Evolutionary conservation across 2,888 invertebrate genomes (phyloP).

Genomic region (Platycheirus rosarum): DNA sequence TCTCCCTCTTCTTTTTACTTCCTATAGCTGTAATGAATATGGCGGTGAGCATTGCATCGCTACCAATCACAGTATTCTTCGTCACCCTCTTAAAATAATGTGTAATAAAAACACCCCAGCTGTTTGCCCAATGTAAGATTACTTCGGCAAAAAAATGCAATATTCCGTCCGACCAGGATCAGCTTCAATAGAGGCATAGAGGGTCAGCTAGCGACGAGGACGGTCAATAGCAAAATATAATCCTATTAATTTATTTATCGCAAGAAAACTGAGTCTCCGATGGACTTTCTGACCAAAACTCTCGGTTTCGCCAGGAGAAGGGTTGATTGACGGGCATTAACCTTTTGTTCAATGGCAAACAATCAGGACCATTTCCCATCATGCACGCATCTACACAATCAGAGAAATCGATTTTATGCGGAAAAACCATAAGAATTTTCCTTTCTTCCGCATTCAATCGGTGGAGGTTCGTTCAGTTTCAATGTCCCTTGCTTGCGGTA

Average conservation of each 20-base stretch:
- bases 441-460: slow-evolving; percentile 69
- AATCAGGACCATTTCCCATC: slow-evolving; percentile 57
- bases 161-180: slow-evolving; percentile 22
- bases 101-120: slow-evolving; percentile 49
- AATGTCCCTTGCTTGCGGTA: slow-evolving; percentile 13
- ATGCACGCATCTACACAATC: slow-evolving; percentile 53
- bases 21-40: no score
- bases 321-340: slow-evolving; percentile 70
- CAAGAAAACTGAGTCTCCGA: slow-evolving; percentile 15
- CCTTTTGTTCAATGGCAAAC: slow-evolving; percentile 63
- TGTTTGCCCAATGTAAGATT: slow-evolving; percentile 59
- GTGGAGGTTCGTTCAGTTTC: slow-evolving; percentile 1
- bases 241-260: slow-evolving; percentile 64
- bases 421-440: slow-evolving; percentile 54
- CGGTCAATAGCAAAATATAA: slow-evolving; percentile 47
- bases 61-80: slow-evolving; percentile 65
- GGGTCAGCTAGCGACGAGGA: slow-evolving; percentile 37
- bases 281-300: slow-evolving; percentile 37
- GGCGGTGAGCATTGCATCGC: slow-evolving; percentile 55
- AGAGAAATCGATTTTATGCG: slow-evolving; percentile 55
- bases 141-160: slow-evolving; percentile 57
- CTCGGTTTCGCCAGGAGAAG: slow-evolving; percentile 38
- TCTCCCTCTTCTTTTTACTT: no score
- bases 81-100: slow-evolving; percentile 38
- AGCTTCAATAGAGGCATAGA: slow-evolving; percentile 25